These are phyloP conservation scores for Capromys pilorides DNA, from an alignment of 2,797 vertebrate genomes.

Conservation along the genomic window DNA sequence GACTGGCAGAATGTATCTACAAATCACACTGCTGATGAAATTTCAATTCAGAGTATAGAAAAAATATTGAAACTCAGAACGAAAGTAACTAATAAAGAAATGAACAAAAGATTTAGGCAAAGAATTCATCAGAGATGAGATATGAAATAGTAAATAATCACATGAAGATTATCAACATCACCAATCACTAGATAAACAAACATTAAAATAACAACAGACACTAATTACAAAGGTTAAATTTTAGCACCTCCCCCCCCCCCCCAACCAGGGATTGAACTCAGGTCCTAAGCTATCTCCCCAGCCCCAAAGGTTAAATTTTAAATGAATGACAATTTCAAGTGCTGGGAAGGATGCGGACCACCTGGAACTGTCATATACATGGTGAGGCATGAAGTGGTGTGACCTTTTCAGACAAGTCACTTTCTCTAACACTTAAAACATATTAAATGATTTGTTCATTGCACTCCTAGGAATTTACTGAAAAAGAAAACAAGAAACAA, in stretches of 20 bases:
- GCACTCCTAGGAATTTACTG: background rate
- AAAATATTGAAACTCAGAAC: background rate
- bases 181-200: background rate
- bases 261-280: too few relatives aligned
- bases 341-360: background rate
- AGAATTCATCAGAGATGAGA: background rate
- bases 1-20: background rate
- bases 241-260: too few relatives aligned
- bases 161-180: background rate
- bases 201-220: background rate
- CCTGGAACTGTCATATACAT: background rate
- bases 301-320: background rate
- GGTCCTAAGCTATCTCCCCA: too few relatives aligned
- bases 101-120: background rate
- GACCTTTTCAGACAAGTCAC: background rate
- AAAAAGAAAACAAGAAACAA: background rate
- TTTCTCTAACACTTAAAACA: background rate
- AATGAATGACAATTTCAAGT: background rate
- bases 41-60: background rate
- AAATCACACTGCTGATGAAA: background rate
- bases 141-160: background rate
- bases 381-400: background rate
- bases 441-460: background rate
- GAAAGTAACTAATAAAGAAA: conserved; percentile 13
- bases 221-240: too few relatives aligned